These are phyloP conservation scores for Cyrtonyx montezumae DNA, from an alignment of 2,113 vertebrate species.

Conservation along the genomic window DNA sequence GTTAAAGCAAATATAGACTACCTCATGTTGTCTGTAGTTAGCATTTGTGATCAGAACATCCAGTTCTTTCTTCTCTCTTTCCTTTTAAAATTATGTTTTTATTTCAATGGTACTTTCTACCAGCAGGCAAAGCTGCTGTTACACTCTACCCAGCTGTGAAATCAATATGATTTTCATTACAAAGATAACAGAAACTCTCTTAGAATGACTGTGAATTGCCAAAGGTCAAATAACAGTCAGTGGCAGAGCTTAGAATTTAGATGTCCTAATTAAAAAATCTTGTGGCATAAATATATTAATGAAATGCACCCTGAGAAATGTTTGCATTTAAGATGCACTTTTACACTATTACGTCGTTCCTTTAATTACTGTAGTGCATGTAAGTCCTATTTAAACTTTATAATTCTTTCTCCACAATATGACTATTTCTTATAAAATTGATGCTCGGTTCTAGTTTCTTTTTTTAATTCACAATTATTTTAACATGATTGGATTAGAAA, in stretches of 20 bases:
- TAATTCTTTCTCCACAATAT: neutral
- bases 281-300: slow-evolving; percentile 59
- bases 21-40: slow-evolving; percentile 16
- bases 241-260: slow-evolving; percentile 63
- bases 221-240: slow-evolving; percentile 73
- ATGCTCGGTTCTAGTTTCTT: neutral
- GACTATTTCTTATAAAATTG: neutral
- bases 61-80: slow-evolving; percentile 62
- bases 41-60: slow-evolving; percentile 63
- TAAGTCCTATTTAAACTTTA: slow-evolving; percentile 5
- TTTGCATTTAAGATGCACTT: slow-evolving; percentile 42
- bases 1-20: slow-evolving; percentile 18
- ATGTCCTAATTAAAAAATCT: slow-evolving; percentile 69
- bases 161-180: slow-evolving; percentile 76
- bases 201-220: slow-evolving; percentile 68
- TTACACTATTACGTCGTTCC: slow-evolving; percentile 16
- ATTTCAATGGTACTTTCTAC: slow-evolving; percentile 61
- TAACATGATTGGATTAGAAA: neutral
- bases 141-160: slow-evolving; percentile 72
- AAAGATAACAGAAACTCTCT: slow-evolving; percentile 72
- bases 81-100: slow-evolving; percentile 68
- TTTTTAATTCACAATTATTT: slow-evolving; percentile 14
- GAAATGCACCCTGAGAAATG: slow-evolving; percentile 52
- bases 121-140: slow-evolving; percentile 69
- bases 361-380: slow-evolving; percentile 35